These are phyloP conservation scores for Phylloscopus trochilus DNA, from an alignment of 2,113 vertebrate species.

Conservation along the genomic window DNA sequence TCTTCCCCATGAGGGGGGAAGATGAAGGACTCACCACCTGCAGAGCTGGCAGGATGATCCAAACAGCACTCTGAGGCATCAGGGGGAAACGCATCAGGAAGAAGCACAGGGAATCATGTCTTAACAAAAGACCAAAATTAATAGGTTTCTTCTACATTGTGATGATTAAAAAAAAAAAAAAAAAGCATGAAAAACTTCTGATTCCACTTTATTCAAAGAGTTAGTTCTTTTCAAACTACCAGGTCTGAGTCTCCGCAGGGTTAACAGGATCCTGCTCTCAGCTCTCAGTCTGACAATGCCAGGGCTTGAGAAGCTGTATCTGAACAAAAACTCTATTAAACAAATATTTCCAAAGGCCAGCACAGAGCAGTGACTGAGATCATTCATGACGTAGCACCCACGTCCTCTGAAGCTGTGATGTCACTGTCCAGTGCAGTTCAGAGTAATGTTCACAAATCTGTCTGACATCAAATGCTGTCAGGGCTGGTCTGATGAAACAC, in stretches of 20 bases:
- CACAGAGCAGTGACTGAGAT: not conserved
- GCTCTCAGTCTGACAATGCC: not conserved
- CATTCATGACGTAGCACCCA: not conserved
- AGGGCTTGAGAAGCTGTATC: not conserved
- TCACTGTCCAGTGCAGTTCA: not conserved
- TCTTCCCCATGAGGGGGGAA: not conserved
- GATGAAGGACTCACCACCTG: not conserved
- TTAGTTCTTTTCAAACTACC: not conserved
- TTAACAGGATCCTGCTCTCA: not conserved
- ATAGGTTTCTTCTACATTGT: not conserved
- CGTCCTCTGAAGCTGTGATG: not conserved
- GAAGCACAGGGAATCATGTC: fast-evolving
- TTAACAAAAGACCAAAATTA: not conserved
- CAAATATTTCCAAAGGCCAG: not conserved
- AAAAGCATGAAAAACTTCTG: not conserved
- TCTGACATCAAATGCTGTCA: not conserved
- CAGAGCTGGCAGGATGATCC: not conserved
- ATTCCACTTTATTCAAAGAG: not conserved
- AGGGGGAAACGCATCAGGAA: not conserved
- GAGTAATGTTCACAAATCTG: not conserved
- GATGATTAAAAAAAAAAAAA: not conserved
- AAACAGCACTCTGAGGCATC: not conserved
- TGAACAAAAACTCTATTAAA: not conserved
- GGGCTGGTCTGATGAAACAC: not conserved
- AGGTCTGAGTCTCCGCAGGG: fast-evolving